A percentile compares a stretch with the other conserved stretches of the same genome.
Evolutionary conservation across 2,797 vertebrate genomes (phyloP).

Genomic region (Cryptoblepharus egeriae): DNA sequence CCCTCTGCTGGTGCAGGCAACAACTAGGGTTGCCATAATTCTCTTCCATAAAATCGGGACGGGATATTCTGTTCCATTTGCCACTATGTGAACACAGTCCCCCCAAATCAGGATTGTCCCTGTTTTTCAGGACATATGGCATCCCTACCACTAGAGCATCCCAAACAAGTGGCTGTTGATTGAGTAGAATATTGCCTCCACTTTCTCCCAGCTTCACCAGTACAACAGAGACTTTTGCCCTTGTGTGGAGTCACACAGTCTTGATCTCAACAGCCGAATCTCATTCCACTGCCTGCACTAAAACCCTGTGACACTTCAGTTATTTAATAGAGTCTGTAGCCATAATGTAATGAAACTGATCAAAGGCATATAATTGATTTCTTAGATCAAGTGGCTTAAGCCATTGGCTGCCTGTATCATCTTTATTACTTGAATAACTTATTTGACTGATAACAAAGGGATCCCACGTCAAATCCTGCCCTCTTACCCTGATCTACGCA

Average conservation of each 20-base stretch:
- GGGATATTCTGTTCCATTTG: too few species aligned
- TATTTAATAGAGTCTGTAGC: neutral
- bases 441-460: neutral
- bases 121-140: too few species aligned
- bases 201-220: too few species aligned
- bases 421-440: slow-evolving; percentile 7
- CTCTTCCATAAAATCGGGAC: too few species aligned
- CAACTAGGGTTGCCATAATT: too few species aligned
- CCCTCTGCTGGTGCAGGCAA: too few species aligned
- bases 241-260: neutral
- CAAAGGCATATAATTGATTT: slow-evolving; percentile 27
- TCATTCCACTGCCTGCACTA: slow-evolving; percentile 3
- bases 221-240: neutral
- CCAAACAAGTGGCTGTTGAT: too few species aligned
- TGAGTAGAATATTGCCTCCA: too few species aligned
- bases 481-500: neutral
- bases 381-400: slow-evolving; percentile 21
- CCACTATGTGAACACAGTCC: too few species aligned
- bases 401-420: neutral
- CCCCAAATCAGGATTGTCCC: too few species aligned
- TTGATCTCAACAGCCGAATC: neutral
- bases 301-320: neutral
- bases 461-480: neutral
- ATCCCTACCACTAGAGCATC: too few species aligned
- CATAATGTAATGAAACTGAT: slow-evolving; percentile 9